Base-by-base conservation (phyloP, 1,140 invertebrate genomes). In the Cataglyphis hispanica region DNA sequence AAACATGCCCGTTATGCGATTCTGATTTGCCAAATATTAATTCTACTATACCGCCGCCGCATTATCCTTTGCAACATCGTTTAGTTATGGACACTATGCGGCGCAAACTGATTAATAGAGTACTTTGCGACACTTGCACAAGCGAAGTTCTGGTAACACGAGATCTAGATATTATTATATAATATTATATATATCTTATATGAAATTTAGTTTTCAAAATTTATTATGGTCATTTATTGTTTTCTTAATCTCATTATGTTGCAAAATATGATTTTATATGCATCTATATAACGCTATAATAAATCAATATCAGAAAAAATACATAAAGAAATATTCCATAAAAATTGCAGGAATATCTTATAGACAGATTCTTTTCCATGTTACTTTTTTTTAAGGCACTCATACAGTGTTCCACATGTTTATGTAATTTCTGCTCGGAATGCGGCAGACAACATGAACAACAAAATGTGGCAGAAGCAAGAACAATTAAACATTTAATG, bases 371-470 rank as follows among this genome's bases (percentile, higher is more conserved):
- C 37, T 53, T 50, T 5, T 10, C 2, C 4, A 10, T 37, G 5
- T n/a, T 53, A 27, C 5, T 25, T 56, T 86, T 58, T 86, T 72
- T 80, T 6, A 63, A 95, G 94, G 95, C 94, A 11, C 91, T 93
- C 37, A 90, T 93, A 40, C 94, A 95, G 34, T 95, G 95, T 83
- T 90, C 93, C 19, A 92, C 91, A 8, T 95, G 95, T 81, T 91
- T 95, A 0, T 86, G 93, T 50, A 95, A 95, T 86, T 94, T 95
- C 43, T 95, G 95, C 83, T 84, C 85, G n/a, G 90, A 94, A 34
- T 95, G 95, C 69, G 92, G 92, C 7, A 85, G 88, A 40, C 92
- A 95, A 66, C 95, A 95, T 76, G 87, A 93, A 78, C 90, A 91
- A 86, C 88, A 93, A 64, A 66, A 83, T 25, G 91, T 85, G 19